Evolutionary conservation across 2,113 vertebrate species (phyloP), one percentile per base, ranked within the genome.

Genomic region (Silurus asotus): DNA sequence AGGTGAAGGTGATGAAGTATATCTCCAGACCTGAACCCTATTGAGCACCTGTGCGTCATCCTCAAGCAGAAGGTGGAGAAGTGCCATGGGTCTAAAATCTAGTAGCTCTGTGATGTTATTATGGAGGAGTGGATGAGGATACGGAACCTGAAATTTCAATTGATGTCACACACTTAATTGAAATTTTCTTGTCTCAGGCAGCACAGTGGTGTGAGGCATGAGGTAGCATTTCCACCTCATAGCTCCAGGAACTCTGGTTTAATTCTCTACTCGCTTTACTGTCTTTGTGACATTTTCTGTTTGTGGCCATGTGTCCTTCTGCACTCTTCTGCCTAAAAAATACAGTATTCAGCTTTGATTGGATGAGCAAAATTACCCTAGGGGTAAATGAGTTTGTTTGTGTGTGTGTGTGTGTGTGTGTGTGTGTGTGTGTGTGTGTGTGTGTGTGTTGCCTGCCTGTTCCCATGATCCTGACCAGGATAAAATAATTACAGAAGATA

Each of bases 401-500:
- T 69, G 13, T 8, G 45, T 20, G 15, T 48, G 10, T 28, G 11
- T 28, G 9, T 5, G 11, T 67, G 59, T 5, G 5, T 61, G 3
- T 5, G 6, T 17, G 2, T 23, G 10, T 67, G 11, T 65, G n/a
- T 28, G 11, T 67, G n/a, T 6, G 6, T 69, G 67, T 7, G 19
- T 11, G 70, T 75, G 48, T 53, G n/a, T 75, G 37, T 37, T 37
- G 6, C 20, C 48, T 45, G 69, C 69, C 37, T 37, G 37, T 19
- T 72, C 37, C 15, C 1, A 8, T 0, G 0, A 51, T 23, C 72
- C 48, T 75, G 72, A 75, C 48, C 49, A 53, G 48, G 72, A n/a
- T 75, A 74, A 83, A 74, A 58, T 69, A 70, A 58, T 84, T 74
- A 61, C 23, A 75, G 70, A 53, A 82, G 23, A 53, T 25, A 20